A percentile compares a stretch with the other conserved stretches of the same genome.
phyloP scores from a whole-genome alignment of 2,888 invertebrate species.

The Idaea straminata region DNA sequence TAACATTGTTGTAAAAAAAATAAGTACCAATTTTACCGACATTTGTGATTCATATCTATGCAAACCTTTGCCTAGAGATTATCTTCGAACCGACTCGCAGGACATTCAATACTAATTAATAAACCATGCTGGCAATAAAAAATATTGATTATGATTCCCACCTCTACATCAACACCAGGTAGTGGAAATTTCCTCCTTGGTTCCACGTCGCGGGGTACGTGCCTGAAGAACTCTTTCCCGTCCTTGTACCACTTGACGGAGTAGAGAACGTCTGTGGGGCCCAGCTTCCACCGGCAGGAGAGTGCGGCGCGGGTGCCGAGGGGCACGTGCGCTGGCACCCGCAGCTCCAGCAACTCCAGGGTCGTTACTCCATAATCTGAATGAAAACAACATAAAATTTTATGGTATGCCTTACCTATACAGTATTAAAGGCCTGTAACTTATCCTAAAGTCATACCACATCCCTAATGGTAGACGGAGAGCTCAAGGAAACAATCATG shows the following conservation, averaged over 20 bases:
- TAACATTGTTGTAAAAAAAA: no score
- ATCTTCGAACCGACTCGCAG: no score
- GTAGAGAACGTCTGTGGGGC: constrained; percentile 89
- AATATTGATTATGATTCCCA: constrained; percentile 45
- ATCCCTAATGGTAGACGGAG: no score
- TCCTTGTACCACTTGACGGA: constrained; percentile 97
- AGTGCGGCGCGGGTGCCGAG: constrained; percentile 87
- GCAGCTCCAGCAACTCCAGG: constrained; percentile 87
- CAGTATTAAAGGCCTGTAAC: no score
- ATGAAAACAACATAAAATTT: constrained; percentile 15
- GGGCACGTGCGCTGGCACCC: constrained; percentile 90
- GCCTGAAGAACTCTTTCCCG: constrained; percentile 93
- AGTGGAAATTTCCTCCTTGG: constrained; percentile 89
- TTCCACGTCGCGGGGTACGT: constrained; percentile 90
- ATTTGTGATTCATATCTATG: no score
- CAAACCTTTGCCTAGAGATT: no score
- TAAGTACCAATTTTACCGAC: no score
- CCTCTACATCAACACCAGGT: constrained; percentile 91
- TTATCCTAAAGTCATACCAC: no score
- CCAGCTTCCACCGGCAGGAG: constrained; percentile 90
- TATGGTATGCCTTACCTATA: neutral
- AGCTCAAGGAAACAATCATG: no score
- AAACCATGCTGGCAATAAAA: no score
- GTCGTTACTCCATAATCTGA: constrained; percentile 61
- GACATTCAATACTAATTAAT: no score